phyloP scores from a whole-genome alignment of 2,888 invertebrate genomes.

The Drosophila formosana region DNA sequence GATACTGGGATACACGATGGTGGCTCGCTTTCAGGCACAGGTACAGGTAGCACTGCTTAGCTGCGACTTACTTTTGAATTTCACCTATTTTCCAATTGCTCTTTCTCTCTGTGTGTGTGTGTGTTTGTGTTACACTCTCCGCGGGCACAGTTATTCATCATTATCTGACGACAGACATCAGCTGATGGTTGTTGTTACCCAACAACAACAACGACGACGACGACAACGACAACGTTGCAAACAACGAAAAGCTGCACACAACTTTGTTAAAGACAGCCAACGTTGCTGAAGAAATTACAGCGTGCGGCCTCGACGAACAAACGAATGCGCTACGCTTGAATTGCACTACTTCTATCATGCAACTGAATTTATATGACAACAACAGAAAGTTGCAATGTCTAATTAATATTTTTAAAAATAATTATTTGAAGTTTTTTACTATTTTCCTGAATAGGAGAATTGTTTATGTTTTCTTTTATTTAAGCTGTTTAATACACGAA shows the following conservation, averaged over 20 bases:
- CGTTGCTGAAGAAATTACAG: background rate
- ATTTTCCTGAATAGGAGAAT: background rate
- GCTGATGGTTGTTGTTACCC: constrained; percentile 66
- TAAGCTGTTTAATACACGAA: no score
- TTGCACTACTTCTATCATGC: background rate
- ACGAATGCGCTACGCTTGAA: constrained; percentile 5
- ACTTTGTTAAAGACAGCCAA: constrained; percentile 45
- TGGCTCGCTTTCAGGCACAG: background rate
- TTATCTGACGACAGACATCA: constrained; percentile 70
- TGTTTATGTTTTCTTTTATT: no score
- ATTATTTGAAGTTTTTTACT: no score
- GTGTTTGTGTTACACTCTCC: constrained; percentile 34
- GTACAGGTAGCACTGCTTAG: constrained; percentile 30
- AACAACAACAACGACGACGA: constrained; percentile 43
- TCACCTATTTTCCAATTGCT: constrained; percentile 51
- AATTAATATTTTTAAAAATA: background rate
- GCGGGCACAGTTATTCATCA: constrained; percentile 67
- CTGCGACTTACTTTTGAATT: constrained; percentile 61
- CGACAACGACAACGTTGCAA: constrained; percentile 43
- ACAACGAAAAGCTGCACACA: constrained; percentile 58
- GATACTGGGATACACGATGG: constrained; percentile 36
- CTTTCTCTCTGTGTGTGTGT: background rate
- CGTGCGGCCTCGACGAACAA: background rate
- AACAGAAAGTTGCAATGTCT: no score
- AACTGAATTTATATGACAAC: background rate